These are phyloP conservation scores for Heptranchias perlo DNA, from an alignment of 2,113 vertebrate genomes.

Conservation along the genomic window DNA sequence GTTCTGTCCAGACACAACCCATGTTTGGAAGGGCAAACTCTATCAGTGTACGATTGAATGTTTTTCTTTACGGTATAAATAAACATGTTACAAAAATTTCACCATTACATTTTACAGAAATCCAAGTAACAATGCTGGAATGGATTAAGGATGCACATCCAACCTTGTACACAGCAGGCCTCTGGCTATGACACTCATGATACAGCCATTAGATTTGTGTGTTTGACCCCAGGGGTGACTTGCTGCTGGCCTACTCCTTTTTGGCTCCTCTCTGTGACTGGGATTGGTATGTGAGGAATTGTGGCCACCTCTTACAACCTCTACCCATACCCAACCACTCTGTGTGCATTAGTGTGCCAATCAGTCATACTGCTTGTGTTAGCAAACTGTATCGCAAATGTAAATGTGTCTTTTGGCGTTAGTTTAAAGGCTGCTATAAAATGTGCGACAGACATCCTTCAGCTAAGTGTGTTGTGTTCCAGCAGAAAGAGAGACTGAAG, in stretches of 20 bases:
- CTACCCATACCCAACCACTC: not conserved
- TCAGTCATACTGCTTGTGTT: too few species aligned
- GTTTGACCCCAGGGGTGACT: not conserved
- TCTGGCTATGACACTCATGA: not conserved
- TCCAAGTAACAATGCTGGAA: not conserved
- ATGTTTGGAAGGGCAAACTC: not conserved
- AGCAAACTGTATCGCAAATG: too few species aligned
- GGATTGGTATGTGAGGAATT: not conserved
- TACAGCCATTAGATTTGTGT: not conserved
- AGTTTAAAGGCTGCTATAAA: not conserved
- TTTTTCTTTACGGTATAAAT: not conserved
- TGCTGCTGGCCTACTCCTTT: not conserved
- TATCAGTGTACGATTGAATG: not conserved
- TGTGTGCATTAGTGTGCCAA: not conserved
- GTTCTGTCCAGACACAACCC: not conserved
- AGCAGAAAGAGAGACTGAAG: constrained; percentile 28
- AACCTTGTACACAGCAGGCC: not conserved
- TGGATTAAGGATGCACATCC: too few species aligned
- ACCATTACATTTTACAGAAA: not conserved
- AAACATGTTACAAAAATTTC: not conserved
- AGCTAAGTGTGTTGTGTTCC: not conserved
- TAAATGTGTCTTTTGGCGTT: too few species aligned
- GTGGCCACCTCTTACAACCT: not conserved
- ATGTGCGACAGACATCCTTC: not conserved
- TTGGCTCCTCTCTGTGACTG: not conserved